These are phyloP conservation scores for Phenganax marumi DNA, from an alignment of 92 coral and sea anemone genomes.

Conservation along the genomic window DNA sequence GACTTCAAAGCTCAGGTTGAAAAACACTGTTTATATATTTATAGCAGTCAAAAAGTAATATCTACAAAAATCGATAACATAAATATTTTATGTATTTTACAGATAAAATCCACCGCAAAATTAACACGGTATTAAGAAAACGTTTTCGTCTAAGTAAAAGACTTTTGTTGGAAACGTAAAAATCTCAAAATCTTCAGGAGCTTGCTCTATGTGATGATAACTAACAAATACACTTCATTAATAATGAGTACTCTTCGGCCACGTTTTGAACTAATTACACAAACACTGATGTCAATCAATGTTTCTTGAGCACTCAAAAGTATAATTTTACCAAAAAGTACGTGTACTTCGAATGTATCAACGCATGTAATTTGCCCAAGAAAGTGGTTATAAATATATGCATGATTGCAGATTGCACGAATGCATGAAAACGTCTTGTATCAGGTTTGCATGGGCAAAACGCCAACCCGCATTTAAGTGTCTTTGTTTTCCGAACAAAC, in stretches of 20 bases:
- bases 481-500: conserved; percentile 6
- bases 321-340: neutral
- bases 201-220: too few relatives aligned
- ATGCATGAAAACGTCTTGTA: neutral
- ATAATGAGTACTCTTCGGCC: neutral
- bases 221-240: neutral
- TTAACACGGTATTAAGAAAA: neutral
- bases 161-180: too few relatives aligned
- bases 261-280: neutral
- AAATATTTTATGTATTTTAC: conserved; percentile 3
- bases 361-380: neutral
- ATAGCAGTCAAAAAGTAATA: neutral
- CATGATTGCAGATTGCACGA: neutral
- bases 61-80: neutral
- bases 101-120: neutral
- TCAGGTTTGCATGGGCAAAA: neutral
- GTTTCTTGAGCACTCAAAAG: neutral
- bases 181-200: too few relatives aligned
- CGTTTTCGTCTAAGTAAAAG: too few relatives aligned
- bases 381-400: neutral
- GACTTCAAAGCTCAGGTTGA: neutral
- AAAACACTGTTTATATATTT: neutral
- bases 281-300: neutral
- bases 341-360: neutral
- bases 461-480: neutral